phyloP scores from a whole-genome alignment of 2,797 vertebrate species.

The Pangasius sanitwongsei region DNA sequence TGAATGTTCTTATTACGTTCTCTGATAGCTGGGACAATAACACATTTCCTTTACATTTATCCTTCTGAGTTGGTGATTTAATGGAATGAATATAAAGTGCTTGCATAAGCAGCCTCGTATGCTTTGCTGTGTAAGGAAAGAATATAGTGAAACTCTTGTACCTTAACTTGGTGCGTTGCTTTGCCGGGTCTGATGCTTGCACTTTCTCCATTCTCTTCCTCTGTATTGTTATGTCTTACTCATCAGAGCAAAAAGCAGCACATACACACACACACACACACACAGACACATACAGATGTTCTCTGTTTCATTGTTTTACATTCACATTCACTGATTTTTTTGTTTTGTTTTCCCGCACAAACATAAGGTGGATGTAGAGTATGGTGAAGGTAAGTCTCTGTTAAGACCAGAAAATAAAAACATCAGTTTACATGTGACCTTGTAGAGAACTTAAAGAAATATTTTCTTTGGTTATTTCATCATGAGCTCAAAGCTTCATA shows the following conservation, averaged over 20 bases:
- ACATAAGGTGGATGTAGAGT: conserved; percentile 31
- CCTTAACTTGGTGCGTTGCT: not conserved
- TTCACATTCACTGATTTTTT: conserved; percentile 18
- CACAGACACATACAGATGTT: not conserved
- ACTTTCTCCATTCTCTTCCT: conserved; percentile 7
- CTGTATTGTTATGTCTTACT: conserved; percentile 25
- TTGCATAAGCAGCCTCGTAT: not conserved
- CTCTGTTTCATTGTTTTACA: conserved; percentile 3
- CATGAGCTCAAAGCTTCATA: not conserved
- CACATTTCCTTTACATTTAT: not conserved
- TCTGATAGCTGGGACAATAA: not conserved
- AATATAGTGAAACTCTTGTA: not conserved
- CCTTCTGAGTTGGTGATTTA: not conserved
- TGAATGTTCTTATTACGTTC: not conserved
- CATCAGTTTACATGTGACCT: not conserved
- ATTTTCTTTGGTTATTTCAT: not conserved
- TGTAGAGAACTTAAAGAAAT: not conserved
- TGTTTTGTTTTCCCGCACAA: not conserved
- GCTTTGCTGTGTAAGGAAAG: not conserved
- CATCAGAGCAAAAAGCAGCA: conserved; percentile 23
- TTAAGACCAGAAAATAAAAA: conserved; percentile 16
- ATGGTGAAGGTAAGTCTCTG: not conserved
- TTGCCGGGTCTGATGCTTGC: not conserved
- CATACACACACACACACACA: not conserved
- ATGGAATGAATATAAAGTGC: not conserved